A percentile compares a stretch with the other conserved stretches of the same genome.
Conservation (phyloP, 2,888 invertebrate genomes). For the Rhagonycha lutea region DNA sequence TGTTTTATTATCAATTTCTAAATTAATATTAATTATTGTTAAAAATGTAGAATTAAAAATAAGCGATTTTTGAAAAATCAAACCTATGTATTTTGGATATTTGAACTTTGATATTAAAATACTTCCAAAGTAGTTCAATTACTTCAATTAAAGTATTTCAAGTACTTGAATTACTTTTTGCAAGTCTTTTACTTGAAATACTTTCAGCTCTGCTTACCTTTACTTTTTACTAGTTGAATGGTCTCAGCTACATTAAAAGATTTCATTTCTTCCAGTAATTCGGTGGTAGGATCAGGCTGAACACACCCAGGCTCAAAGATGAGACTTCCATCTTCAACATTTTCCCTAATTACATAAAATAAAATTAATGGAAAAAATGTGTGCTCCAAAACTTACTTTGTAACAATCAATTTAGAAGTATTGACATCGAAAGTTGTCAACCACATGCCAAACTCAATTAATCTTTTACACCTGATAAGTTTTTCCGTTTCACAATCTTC, state of each 20-base stretch:
- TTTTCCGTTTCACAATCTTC: slow-evolving; percentile 53
- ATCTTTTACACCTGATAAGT: slow-evolving; percentile 57
- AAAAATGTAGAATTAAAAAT: too few species aligned
- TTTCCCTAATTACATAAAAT: slow-evolving; percentile 26
- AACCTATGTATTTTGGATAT: too few species aligned
- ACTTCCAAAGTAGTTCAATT: too few species aligned
- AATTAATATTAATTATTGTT: too few species aligned
- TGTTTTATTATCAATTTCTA: too few species aligned
- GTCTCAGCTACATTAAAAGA: slow-evolving; percentile 55
- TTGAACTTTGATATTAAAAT: too few species aligned
- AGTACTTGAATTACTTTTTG: too few species aligned
- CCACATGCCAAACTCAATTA: slow-evolving; percentile 58
- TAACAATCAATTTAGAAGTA: slow-evolving; percentile 42
- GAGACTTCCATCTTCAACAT: slow-evolving; percentile 41
- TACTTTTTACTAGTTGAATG: slow-evolving; percentile 31
- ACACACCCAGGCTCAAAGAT: slow-evolving; percentile 54
- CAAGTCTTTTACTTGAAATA: too few species aligned
- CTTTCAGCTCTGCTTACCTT: too few species aligned
- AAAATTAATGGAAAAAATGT: background rate
- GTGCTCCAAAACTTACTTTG: slow-evolving; percentile 23
- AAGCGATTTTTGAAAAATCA: too few species aligned
- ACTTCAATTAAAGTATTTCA: too few species aligned
- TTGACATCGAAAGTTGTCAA: slow-evolving; percentile 56
- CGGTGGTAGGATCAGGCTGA: slow-evolving; percentile 56
- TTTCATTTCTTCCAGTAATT: slow-evolving; percentile 61